Percentiles rank a stretch among this genome's conserved stretches.
Evolutionary conservation across 1,140 invertebrate species (phyloP).

Genomic region (Drosophila burlai): DNA sequence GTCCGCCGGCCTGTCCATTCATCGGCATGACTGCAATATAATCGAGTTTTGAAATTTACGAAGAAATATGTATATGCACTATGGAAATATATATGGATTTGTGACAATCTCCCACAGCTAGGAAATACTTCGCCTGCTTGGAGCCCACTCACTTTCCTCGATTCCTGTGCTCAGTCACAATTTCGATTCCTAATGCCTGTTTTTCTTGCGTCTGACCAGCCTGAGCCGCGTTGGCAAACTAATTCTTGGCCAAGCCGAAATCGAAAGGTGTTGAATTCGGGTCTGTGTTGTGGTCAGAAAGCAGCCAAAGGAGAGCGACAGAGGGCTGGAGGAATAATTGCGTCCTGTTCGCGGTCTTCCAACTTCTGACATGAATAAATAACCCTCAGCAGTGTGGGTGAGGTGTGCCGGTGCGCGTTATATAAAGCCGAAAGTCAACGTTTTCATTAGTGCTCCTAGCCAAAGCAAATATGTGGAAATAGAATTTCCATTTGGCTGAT

Average conservation of each 20-base stretch:
- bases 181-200: slow-evolving; percentile 1
- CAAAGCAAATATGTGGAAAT: slow-evolving; percentile 43
- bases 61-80: background rate
- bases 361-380: slow-evolving; percentile 60
- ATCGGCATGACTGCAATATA: slow-evolving; percentile 81
- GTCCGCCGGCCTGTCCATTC: slow-evolving; percentile 76
- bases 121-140: slow-evolving; percentile 5
- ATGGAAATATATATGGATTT: background rate
- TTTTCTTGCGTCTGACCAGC: slow-evolving; percentile 65
- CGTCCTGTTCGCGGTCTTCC: slow-evolving; percentile 74
- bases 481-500: slow-evolving; percentile 28
- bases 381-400: slow-evolving; percentile 19
- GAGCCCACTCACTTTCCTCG: background rate
- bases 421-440: slow-evolving; percentile 41
- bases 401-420: slow-evolving; percentile 15
- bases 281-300: slow-evolving; percentile 68
- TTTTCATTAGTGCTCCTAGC: slow-evolving; percentile 36
- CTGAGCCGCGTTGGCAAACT: slow-evolving; percentile 76
- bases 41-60: background rate
- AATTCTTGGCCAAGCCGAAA: slow-evolving; percentile 54
- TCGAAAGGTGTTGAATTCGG: slow-evolving; percentile 77
- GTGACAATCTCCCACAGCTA: background rate
- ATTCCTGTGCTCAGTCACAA: background rate
- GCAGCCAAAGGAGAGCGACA: slow-evolving; percentile 7
- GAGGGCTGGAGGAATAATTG: slow-evolving; percentile 57